phyloP scores from a whole-genome alignment of 1,140 invertebrate species.

The Microplitis mediator region DNA sequence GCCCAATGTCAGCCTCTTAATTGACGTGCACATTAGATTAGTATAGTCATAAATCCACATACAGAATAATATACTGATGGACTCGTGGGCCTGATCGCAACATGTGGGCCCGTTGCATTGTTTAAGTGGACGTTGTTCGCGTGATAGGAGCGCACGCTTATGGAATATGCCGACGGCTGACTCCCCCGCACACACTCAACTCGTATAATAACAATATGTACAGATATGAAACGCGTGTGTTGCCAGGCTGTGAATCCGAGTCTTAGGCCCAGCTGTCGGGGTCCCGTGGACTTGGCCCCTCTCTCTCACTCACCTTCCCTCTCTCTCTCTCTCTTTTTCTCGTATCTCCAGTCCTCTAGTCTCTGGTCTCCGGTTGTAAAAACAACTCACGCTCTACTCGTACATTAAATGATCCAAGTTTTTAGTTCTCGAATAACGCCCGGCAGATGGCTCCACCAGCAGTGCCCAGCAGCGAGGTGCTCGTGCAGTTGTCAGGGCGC shows the following conservation, averaged over 20 bases:
- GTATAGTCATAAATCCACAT: constrained; percentile 25
- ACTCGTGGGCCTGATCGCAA: background rate
- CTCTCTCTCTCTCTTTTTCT: constrained; percentile 5
- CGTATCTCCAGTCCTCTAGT: background rate
- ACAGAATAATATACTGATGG: too few species aligned
- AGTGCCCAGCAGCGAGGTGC: constrained; percentile 54
- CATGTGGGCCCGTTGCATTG: constrained; percentile 24
- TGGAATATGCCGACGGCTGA: constrained; percentile 30
- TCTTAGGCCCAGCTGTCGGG: constrained; percentile 21
- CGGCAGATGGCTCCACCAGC: constrained; percentile 62
- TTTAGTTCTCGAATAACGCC: constrained; percentile 44
- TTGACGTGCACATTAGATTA: constrained; percentile 22
- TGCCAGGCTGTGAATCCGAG: constrained; percentile 34
- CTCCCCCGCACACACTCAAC: constrained; percentile 24
- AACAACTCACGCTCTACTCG: constrained; percentile 35
- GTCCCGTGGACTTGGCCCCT: background rate
- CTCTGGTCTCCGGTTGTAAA: background rate
- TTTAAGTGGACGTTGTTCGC: constrained; percentile 17
- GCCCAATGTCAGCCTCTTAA: constrained; percentile 14
- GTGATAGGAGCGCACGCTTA: constrained; percentile 35
- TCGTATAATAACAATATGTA: background rate
- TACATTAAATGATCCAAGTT: constrained; percentile 14
- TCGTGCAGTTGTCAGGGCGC: constrained; percentile 59
- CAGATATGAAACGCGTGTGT: constrained; percentile 23
- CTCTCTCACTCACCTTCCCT: background rate